Evolutionary conservation across 2,113 vertebrate genomes (phyloP).

Genomic region (Vanacampus margaritifer): DNA sequence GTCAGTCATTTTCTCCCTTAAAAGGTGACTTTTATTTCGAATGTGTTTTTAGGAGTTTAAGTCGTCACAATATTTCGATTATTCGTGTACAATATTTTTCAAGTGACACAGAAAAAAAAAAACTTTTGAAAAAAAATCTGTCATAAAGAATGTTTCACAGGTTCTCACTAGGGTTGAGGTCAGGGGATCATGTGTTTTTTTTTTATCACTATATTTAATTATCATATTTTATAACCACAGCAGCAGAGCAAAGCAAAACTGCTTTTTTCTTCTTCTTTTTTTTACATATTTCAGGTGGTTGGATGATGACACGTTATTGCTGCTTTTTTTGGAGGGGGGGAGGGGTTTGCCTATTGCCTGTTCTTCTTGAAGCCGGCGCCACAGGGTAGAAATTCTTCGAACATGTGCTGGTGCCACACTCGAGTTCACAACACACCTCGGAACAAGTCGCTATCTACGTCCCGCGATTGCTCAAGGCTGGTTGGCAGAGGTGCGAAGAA

Average conservation of each 20-base stretch:
- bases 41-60: constrained; percentile 52
- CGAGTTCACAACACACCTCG: constrained; percentile 24
- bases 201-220: too few species aligned
- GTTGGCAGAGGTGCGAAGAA: constrained; percentile 29
- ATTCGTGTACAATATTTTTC: not conserved
- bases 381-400: not conserved
- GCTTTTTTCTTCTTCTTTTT: too few species aligned
- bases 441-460: constrained; percentile 26
- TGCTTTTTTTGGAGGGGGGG: not conserved
- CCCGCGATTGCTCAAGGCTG: constrained; percentile 37
- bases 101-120: not conserved
- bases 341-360: constrained; percentile 4
- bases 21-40: constrained; percentile 70
- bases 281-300: not conserved
- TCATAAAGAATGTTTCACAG: too few species aligned
- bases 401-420: constrained; percentile 14
- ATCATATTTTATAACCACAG: not conserved
- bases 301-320: not conserved
- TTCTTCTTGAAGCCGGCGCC: constrained; percentile 9
- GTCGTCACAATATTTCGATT: too few species aligned
- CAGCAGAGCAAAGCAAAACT: not conserved
- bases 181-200: too few species aligned
- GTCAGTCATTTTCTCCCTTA: constrained; percentile 32
- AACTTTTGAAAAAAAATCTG: too few species aligned
- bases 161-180: too few species aligned